Evolutionary conservation across 2,888 invertebrate species (phyloP), one percentile per base, ranked within the genome.

Genomic region (Lasioglossum oenotherae): DNA sequence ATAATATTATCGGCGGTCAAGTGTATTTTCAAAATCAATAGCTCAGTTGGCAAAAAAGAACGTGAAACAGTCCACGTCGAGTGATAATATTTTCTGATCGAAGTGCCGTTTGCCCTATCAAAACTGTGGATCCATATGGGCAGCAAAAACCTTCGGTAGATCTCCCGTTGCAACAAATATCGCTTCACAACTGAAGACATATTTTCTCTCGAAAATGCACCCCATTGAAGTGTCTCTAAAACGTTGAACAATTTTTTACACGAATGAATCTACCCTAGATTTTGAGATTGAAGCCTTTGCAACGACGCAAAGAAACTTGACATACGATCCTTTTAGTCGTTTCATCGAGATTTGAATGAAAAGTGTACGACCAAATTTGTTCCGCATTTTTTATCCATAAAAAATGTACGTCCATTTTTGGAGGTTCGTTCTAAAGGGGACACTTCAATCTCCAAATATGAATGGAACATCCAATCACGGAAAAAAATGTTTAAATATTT

Each of bases 1-100:
- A 67, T 67, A 80, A 74, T 81, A 81, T 82, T 74, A 49, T 44
- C 19, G 3, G 49, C 14, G 38, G 12, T 19, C 4, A 23, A 23
- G 38, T 19, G 16, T 44, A 23, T 53, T 73, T 79, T 53, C 1
- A 64, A 76, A 53, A 75, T 81, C 78, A 64, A 73, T 72, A 73
- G 3, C 1, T 5, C 8, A 14, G 19, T 8, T n/a, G 19, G 1
- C 4, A 4, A 35, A 19, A 31, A 31, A 38, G 38, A 57, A 16
- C 8, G 3, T 3, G 5, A 16, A 67, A 49, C 41, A 31, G 38
- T 23, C 44, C 49, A 44, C 27, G 49, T 41, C 81, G 31, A 41
- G 6, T 0, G 49, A 31, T 53, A 60, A 53, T n/a, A 74, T 38
- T 74, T 74, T 41, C 23, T 12, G 38, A 38, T 41, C 23, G 5